Evolutionary conservation across 2,888 invertebrate genomes (phyloP).

Genomic region (Carabus problematicus): DNA sequence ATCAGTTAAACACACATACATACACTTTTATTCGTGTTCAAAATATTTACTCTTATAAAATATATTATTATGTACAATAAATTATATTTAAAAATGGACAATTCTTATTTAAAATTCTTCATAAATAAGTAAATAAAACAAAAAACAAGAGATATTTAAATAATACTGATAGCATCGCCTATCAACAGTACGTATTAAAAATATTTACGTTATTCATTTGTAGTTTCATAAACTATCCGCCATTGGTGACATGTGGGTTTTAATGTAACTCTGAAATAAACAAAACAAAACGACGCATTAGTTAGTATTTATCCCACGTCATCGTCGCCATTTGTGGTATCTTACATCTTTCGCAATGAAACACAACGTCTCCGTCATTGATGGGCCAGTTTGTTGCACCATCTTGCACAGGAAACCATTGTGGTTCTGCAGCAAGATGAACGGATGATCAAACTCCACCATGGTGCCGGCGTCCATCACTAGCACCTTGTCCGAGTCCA

Average conservation of each 20-base stretch:
- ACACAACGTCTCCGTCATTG: constrained; percentile 68
- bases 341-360: constrained; percentile 64
- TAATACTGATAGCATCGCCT: constrained; percentile 29
- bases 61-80: constrained; percentile 14
- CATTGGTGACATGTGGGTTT: constrained; percentile 1
- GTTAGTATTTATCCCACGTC: too few species aligned
- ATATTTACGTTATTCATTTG: not conserved
- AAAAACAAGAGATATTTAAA: constrained; percentile 11
- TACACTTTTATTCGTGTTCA: constrained; percentile 4
- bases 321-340: too few species aligned
- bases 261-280: constrained; percentile 31
- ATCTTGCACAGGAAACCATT: constrained; percentile 67
- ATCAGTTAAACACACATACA: not conserved
- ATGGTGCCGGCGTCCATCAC: constrained; percentile 81
- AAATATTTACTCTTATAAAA: constrained; percentile 16
- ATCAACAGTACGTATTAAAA: constrained; percentile 19
- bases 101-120: constrained; percentile 23
- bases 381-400: constrained; percentile 72
- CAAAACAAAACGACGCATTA: not conserved
- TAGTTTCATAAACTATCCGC: not conserved
- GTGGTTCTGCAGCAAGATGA: constrained; percentile 65
- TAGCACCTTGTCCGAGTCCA: constrained; percentile 83
- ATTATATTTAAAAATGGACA: constrained; percentile 31
- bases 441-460: constrained; percentile 81
- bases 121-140: constrained; percentile 28